Conservation (phyloP, 2,113 vertebrate genomes). For the Pagrus major region DNA sequence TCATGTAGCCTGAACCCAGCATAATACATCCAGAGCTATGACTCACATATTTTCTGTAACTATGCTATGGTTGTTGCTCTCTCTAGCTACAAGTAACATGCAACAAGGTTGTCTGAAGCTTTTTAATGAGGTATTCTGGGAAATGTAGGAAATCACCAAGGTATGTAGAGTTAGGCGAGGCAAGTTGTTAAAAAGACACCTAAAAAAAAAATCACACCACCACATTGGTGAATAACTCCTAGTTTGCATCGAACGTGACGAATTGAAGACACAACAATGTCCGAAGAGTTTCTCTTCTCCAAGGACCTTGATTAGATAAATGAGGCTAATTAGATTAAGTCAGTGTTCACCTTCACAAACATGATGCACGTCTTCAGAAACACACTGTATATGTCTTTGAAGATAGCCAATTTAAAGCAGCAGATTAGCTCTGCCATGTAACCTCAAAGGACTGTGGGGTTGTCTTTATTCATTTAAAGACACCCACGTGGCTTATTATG, state of each 20-base stretch:
- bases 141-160: not conserved
- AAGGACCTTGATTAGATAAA: conserved; percentile 4
- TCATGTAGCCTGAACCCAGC: not conserved
- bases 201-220: not conserved
- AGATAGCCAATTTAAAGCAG: conserved; percentile 63
- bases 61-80: not conserved
- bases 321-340: conserved; percentile 37
- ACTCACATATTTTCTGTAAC: not conserved
- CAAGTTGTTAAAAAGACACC: not conserved
- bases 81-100: not conserved
- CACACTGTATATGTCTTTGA: conserved; percentile 5
- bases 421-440: conserved; percentile 62
- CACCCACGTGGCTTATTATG: conserved; percentile 71
- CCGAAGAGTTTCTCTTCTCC: conserved; percentile 8
- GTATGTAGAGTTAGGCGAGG: not conserved
- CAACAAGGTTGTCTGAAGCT: not conserved
- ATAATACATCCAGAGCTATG: not conserved
- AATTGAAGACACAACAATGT: not conserved
- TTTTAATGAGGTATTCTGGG: conserved; percentile 9
- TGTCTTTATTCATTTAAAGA: conserved; percentile 70
- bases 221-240: not conserved
- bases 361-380: conserved; percentile 12
- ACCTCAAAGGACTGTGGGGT: conserved; percentile 58
- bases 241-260: not conserved
- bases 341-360: conserved; percentile 28